Conservation (phyloP, 2,888 invertebrate genomes). For the Amphimallon solstitiale region DNA sequence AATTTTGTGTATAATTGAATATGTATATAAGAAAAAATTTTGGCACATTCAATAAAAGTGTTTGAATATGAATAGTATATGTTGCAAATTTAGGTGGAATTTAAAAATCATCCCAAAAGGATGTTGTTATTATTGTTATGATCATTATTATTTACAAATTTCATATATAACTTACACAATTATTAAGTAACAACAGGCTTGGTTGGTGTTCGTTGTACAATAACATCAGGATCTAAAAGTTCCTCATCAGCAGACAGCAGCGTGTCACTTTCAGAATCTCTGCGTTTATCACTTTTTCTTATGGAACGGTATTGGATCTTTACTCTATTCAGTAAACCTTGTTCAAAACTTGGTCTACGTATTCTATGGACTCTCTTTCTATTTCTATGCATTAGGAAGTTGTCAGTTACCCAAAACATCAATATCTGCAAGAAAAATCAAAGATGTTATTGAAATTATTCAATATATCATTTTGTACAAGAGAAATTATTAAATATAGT, state of each 20-base stretch:
- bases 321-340: slow-evolving; percentile 59
- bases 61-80: slow-evolving; percentile 3
- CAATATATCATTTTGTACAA: too few species aligned
- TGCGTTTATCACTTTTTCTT: slow-evolving; percentile 66
- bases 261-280: slow-evolving; percentile 73
- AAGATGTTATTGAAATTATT: too few species aligned
- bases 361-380: slow-evolving; percentile 63
- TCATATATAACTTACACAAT: slow-evolving; percentile 2
- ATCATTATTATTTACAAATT: not conserved
- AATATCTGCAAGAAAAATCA: slow-evolving; percentile 71
- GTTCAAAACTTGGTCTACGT: slow-evolving; percentile 53
- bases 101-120: not conserved
- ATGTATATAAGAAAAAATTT: slow-evolving; percentile 1
- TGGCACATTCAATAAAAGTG: slow-evolving; percentile 2
- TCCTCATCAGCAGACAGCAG: slow-evolving; percentile 73
- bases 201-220: slow-evolving; percentile 30
- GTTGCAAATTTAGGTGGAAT: slow-evolving; percentile 18
- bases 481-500: too few species aligned
- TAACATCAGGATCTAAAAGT: slow-evolving; percentile 65
- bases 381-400: slow-evolving; percentile 79
- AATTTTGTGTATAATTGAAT: too few species aligned
- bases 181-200: slow-evolving; percentile 44
- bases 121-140: too few species aligned
- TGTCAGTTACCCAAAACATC: slow-evolving; percentile 89
- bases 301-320: slow-evolving; percentile 70